Evolutionary conservation across 2,113 vertebrate genomes (phyloP), one percentile per base, ranked within the genome.

Genomic region (Tamias sibiricus): DNA sequence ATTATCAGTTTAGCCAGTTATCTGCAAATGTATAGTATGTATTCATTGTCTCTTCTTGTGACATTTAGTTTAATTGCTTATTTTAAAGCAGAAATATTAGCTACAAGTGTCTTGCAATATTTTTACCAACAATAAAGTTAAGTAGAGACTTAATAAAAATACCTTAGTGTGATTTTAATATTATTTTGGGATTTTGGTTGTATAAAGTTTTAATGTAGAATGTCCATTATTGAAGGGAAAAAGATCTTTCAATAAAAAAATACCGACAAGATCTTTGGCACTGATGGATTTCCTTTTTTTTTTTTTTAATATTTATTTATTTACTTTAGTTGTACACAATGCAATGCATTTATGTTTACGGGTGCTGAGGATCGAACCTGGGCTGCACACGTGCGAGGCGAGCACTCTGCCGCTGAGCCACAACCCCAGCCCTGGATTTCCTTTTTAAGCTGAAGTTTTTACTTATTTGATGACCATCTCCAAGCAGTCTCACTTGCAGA

Each of bases 1-100:
- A 98, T 98, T 99, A 98, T 98, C 98, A 98, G 97, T 96, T 98
- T 97, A 95, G 97, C 97, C 97, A 98, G 95, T 97, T 95, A 98
- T 35, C 94, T 96, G 82, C 88, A 96, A 94, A 96, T 85, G 12
- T 93, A 76, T 92, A 96, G 95, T 97, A 97, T 74, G 87, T 96
- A 93, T 90, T 98, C 54, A 93, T 52, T 86, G 97, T 97, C 86
- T 98, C 97, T 93, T 98, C 98, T 93, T 97, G 95, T 96, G 93
- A 96, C 14, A 0, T 95, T 98, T 96, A 96, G 94, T 74, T 98
- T 98, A 94, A 92, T 95, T 98, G 96, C 96, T 80, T 97, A 98
- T 98, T 98, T 97, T 96, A 96, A 98, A 97, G 83, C 0, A 97
- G 69, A 97, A 96, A 90, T 81, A 98, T 96, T 97, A 98, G 91